phyloP scores from a whole-genome alignment of 2,113 vertebrate species.

The Paralichthys olivaceus region DNA sequence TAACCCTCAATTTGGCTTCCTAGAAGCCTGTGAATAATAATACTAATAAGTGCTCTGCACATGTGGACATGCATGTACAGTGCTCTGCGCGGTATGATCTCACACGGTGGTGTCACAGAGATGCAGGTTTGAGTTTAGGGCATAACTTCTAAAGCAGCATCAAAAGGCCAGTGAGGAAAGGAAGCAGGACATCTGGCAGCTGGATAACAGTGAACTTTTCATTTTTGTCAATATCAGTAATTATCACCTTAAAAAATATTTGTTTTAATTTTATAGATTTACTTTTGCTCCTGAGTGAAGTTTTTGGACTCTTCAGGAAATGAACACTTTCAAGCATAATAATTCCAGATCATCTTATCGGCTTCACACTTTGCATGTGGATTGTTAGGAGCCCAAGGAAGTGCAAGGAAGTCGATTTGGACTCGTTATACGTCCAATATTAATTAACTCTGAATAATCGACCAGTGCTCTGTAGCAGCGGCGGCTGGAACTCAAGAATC shows the following conservation, averaged over 20 bases:
- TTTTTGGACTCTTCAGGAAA: too few relatives aligned
- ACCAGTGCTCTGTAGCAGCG: too few relatives aligned
- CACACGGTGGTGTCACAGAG: not conserved
- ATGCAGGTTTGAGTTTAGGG: not conserved
- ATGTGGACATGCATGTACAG: conserved; percentile 57
- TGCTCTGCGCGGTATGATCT: conserved; percentile 15
- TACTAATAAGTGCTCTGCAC: conserved; percentile 62
- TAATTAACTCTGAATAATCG: too few relatives aligned
- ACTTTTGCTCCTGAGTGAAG: too few relatives aligned
- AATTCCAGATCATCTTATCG: too few relatives aligned
- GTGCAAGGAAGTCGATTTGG: too few relatives aligned
- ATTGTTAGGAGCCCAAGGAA: too few relatives aligned
- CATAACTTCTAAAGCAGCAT: conserved; percentile 1
- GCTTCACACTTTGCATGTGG: too few relatives aligned
- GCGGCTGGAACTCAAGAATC: too few relatives aligned
- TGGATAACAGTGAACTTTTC: not conserved
- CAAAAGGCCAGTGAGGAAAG: not conserved
- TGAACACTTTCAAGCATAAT: too few relatives aligned
- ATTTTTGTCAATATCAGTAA: not conserved
- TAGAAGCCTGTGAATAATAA: conserved; percentile 68
- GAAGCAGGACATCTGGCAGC: not conserved
- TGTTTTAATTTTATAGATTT: not conserved
- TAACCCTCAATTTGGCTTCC: conserved; percentile 76
- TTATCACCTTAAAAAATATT: not conserved
- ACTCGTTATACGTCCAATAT: too few relatives aligned